These are phyloP conservation scores for Eurytoma adleriae DNA, from an alignment of 2,888 invertebrate species.

Conservation along the genomic window DNA sequence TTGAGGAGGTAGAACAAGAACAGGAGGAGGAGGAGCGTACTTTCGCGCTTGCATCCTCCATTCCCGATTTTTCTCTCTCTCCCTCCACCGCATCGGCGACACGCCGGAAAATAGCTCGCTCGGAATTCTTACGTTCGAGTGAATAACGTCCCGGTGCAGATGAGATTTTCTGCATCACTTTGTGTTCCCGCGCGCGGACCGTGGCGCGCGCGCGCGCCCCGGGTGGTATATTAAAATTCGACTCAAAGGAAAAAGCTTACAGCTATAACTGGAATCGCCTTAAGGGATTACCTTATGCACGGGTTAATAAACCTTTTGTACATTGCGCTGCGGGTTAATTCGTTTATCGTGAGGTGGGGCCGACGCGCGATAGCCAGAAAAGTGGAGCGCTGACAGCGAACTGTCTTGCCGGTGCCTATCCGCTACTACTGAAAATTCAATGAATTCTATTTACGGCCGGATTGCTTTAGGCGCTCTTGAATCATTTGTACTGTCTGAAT, in stretches of 20 bases:
- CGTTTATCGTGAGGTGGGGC: not conserved
- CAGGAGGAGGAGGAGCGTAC: not conserved
- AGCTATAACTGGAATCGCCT: constrained; percentile 37
- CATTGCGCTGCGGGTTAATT: not conserved
- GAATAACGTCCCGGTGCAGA: constrained; percentile 9
- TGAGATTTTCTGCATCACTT: constrained; percentile 44
- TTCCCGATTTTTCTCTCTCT: not conserved
- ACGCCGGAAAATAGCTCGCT: not conserved
- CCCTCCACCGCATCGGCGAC: not conserved
- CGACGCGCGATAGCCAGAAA: not conserved
- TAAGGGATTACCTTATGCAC: constrained; percentile 30
- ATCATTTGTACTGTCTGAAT: too few relatives aligned
- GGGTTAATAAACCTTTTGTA: constrained; percentile 23
- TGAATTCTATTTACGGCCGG: too few relatives aligned
- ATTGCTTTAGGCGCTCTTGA: too few relatives aligned
- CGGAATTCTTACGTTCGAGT: constrained; percentile 34
- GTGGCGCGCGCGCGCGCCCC: not conserved
- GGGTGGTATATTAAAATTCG: constrained; percentile 34
- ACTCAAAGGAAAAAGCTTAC: constrained; percentile 44
- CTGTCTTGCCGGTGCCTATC: not conserved
- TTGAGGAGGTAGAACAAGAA: constrained; percentile 15
- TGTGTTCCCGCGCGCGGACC: not conserved
- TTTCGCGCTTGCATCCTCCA: not conserved
- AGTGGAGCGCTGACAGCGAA: not conserved
- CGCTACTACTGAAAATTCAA: not conserved